Conservation (phyloP, 1,140 invertebrate genomes). For the Drosophila miranda region DNA sequence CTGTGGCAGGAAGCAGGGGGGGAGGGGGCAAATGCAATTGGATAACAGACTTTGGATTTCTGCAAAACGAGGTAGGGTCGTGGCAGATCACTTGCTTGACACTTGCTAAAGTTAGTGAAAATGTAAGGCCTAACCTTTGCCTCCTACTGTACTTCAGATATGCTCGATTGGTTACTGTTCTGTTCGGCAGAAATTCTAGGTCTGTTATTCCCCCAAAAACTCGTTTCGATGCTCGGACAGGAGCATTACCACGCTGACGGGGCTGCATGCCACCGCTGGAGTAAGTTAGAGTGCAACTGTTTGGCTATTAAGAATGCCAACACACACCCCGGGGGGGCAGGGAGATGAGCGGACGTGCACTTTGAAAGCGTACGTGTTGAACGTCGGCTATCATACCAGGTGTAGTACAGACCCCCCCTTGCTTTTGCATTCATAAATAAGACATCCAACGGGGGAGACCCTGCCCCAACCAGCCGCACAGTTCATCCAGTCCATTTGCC, state of each 20-base stretch:
- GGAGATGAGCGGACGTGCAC: conserved; percentile 38
- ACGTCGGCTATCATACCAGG: conserved; percentile 64
- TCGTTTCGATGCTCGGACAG: conserved; percentile 8
- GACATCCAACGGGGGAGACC: conserved; percentile 53
- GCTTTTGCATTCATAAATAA: conserved; percentile 70
- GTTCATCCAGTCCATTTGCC: conserved; percentile 41
- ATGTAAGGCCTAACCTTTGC: no score
- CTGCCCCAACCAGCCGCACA: conserved; percentile 43
- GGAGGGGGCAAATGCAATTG: no score
- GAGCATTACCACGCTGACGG: conserved; percentile 16
- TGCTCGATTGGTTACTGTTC: conserved; percentile 38
- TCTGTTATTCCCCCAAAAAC: conserved; percentile 13
- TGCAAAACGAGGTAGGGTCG: conserved; percentile 43
- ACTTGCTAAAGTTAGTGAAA: no score
- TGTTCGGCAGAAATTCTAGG: no score
- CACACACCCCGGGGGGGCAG: conserved; percentile 20
- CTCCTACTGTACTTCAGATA: conserved; percentile 10
- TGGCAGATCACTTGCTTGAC: no score
- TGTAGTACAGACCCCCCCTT: conserved; percentile 49
- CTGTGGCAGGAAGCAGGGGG: neutral
- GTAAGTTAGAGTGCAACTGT: conserved; percentile 37
- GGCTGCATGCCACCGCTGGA: neutral
- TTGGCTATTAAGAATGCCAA: conserved; percentile 63
- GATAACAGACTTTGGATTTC: conserved; percentile 38
- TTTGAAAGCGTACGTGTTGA: conserved; percentile 55